Base-by-base conservation (phyloP, 2,888 invertebrate genomes). In the Nebria brevicollis region DNA sequence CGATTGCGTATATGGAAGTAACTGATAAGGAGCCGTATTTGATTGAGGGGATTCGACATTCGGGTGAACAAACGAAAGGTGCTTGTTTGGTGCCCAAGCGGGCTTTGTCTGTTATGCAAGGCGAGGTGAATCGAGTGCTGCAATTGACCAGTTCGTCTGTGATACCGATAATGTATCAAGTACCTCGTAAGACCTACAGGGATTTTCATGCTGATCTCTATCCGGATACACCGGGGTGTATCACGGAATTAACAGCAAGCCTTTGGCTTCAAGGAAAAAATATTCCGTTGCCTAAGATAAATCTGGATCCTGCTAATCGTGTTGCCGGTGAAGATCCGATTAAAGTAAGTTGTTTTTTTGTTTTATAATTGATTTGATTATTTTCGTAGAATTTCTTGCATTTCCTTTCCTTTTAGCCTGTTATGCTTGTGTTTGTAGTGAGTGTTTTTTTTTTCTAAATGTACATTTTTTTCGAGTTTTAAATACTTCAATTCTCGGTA, bases 191-290 rank as follows among this genome's bases (percentile, higher is more conserved):
- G 85, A 89, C 89, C 76, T 89, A 89, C 85, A 87, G 88, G 88
- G 98, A 98, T 85, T 98, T 97, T 88, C 98, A 98, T 89, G 94
- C 95, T 2, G 98, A 98, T 89, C 90, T 98, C 82, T 98, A 96
- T 90, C 98, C 98, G 0, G 97, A 97, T 82, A 98, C 98, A 0
- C 90, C 93, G 64, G 96, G 97, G 72, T 93, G 92, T 74, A 92
- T 94, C 83, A 95, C 97, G 4, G 94, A 95, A 85, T 91, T 97
- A 85, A 93, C 93, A 82, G 95, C 96, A 8, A 91, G 93, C 10
- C 94, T 95, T 87, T 98, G 98, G 98, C 91, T 96, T 82, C 92
- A 92, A 83, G 95, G 96, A 65, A 91, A 91, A 76, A 95, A 96
- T 88, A 91, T 92, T 77, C 91, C 94, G n/a, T 93, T 96, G 82